phyloP scores from a whole-genome alignment of 2,113 vertebrate genomes.

The Coreoperca whiteheadi region DNA sequence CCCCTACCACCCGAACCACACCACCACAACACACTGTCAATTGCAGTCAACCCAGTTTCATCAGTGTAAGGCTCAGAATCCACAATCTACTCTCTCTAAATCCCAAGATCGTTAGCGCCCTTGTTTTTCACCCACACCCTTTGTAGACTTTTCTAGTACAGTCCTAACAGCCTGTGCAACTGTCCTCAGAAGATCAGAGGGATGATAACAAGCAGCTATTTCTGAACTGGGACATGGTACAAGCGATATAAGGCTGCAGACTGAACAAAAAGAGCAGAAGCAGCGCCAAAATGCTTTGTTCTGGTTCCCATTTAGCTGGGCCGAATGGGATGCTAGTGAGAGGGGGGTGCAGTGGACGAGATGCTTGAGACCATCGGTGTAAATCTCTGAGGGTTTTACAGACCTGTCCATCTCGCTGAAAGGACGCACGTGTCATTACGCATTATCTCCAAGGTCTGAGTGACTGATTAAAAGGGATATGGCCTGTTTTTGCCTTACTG shows the following conservation, averaged over 20 bases:
- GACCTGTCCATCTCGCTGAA: slow-evolving; percentile 33
- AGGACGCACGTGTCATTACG: slow-evolving; percentile 12
- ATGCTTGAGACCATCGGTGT: slow-evolving; percentile 12
- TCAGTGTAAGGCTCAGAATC: slow-evolving; percentile 22
- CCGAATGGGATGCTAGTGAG: slow-evolving; percentile 19
- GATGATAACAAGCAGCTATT: slow-evolving; percentile 77
- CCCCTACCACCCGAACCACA: background rate
- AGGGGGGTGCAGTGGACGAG: background rate
- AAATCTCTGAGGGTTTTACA: slow-evolving; percentile 30
- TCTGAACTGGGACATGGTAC: slow-evolving; percentile 68
- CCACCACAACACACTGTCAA: slow-evolving; percentile 8
- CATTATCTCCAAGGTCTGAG: slow-evolving; percentile 40
- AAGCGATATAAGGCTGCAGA: slow-evolving; percentile 41
- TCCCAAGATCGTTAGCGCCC: slow-evolving; percentile 64
- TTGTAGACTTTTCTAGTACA: slow-evolving; percentile 61
- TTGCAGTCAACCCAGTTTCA: slow-evolving; percentile 51
- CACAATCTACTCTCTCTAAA: slow-evolving; percentile 50
- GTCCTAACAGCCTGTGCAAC: slow-evolving; percentile 57
- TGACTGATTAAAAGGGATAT: slow-evolving; percentile 43
- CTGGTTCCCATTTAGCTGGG: slow-evolving; percentile 59
- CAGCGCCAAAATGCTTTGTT: slow-evolving; percentile 60
- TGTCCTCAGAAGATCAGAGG: slow-evolving; percentile 77
- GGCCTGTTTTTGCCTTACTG: slow-evolving; percentile 5
- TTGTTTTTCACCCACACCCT: slow-evolving; percentile 54
- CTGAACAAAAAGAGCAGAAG: slow-evolving; percentile 39